phyloP scores from a whole-genome alignment of 2,113 vertebrate genomes.

The Phyllostomus discolor region DNA sequence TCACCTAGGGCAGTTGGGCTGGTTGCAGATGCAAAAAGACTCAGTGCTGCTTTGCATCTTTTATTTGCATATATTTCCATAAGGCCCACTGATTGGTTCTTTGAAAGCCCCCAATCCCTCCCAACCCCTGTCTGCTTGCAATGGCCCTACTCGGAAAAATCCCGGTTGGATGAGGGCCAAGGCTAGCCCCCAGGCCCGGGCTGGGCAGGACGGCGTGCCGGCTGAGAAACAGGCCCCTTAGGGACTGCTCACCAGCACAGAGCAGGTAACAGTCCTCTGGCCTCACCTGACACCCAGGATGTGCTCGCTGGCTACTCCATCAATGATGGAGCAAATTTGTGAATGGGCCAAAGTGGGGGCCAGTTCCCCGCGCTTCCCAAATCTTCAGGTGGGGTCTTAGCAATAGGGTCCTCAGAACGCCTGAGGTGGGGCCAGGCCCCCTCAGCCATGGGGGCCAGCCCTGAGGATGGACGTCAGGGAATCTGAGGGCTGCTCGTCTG shows the following conservation, averaged over 20 bases:
- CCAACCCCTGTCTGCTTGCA: background rate
- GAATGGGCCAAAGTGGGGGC: background rate
- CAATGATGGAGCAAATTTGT: background rate
- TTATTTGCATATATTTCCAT: conserved; percentile 70
- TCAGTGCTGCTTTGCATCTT: conserved; percentile 54
- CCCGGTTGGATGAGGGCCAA: background rate
- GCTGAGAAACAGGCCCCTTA: background rate
- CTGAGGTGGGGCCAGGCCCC: background rate
- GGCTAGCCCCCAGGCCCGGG: background rate
- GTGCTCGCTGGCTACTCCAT: background rate
- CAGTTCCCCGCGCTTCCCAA: background rate
- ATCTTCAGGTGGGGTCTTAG: background rate
- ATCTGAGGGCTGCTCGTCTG: background rate
- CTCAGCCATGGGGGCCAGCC: background rate
- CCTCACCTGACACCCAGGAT: background rate
- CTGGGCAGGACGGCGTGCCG: background rate
- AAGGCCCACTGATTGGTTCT: conserved; percentile 47
- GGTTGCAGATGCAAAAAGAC: conserved; percentile 67
- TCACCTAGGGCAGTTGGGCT: conserved; percentile 48
- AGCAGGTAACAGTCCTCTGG: background rate
- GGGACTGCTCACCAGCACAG: background rate
- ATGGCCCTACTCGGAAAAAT: background rate
- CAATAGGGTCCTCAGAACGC: background rate
- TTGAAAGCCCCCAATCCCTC: conserved; percentile 5
- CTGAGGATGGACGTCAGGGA: background rate